Percentiles rank a stretch among this genome's conserved stretches.
Evolutionary conservation across 2,888 invertebrate genomes (phyloP).

Genomic region (Drosophila kuntzei): DNA sequence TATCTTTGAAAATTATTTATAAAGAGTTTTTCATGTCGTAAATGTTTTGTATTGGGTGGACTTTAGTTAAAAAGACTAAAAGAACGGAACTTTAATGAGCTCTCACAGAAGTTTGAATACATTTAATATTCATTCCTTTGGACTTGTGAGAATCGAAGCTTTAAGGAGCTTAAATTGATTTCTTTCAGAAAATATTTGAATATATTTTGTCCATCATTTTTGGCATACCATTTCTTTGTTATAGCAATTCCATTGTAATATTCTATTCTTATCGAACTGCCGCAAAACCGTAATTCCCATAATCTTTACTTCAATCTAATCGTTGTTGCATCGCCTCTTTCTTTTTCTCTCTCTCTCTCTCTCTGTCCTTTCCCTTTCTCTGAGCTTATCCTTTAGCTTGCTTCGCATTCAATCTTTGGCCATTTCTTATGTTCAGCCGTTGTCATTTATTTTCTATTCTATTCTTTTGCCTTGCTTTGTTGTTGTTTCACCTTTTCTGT

Average conservation of each 20-base stretch:
- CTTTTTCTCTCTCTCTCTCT: constrained; percentile 8
- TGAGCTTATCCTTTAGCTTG: constrained; percentile 7
- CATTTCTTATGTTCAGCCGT: constrained; percentile 20
- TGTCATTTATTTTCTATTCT: constrained; percentile 34
- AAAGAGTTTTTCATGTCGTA: no score
- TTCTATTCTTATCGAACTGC: constrained; percentile 7
- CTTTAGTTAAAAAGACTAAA: no score
- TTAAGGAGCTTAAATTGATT: constrained; percentile 8
- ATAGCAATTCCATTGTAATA: constrained; percentile 2
- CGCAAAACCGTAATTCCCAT: constrained; percentile 3
- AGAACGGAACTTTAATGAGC: no score
- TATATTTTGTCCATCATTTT: neutral
- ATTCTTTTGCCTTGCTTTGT: constrained; percentile 31
- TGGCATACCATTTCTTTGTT: neutral
- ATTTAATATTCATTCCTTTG: no score
- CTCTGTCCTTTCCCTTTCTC: constrained; percentile 14
- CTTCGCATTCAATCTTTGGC: constrained; percentile 28
- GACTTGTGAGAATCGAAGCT: no score
- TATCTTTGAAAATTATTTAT: no score
- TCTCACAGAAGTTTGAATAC: no score
- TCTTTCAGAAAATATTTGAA: constrained; percentile 6
- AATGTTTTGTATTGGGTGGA: no score
- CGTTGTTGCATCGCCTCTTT: neutral
- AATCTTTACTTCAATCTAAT: constrained; percentile 18
- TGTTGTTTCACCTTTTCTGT: constrained; percentile 59